Evolutionary conservation across 2,797 vertebrate species (phyloP), one percentile per base, ranked within the genome.

Genomic region (Xerus rutilus): DNA sequence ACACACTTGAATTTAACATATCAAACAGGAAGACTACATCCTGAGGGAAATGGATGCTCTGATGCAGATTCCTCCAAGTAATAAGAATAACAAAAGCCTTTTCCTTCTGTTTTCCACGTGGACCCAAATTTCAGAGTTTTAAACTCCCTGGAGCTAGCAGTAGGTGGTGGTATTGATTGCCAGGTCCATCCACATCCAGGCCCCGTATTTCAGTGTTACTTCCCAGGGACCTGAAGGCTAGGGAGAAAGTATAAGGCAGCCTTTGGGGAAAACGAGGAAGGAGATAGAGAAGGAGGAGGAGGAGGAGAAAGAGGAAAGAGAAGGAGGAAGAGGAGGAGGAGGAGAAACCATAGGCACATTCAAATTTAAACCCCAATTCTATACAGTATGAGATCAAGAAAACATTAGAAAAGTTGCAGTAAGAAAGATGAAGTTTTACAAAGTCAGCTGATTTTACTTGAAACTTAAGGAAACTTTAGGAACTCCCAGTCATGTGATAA

Each of bases 361-460:
- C 88, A n/a, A 0, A 10, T 54, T 92, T 54, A 77, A 79, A 86
- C 20, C 17, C 47, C 69, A 28, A 28, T 85, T 70, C 43, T 91
- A 2, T 32, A 23, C 21, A 23, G 12, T 64, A 43, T 28, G 77
- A 49, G 8, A 18, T 47, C 1, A 3, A 65, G 69, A 30, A 96
- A 12, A 45, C 39, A 39, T 79, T 81, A 69, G 73, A 72, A 83
- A 90, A 76, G 52, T 7, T 59, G 87, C 49, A 39, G 13, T 21
- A 83, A 0, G 7, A 47, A 91, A 91, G 88, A 32, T 3, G 15
- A 57, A 21, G 52, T 30, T 49, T 83, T 57, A 65, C 86, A 67
- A 89, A 92, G 70, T 54, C 93, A 95, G 77, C 76, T 62, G 5
- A 23, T 82, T 77, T 78, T 35, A 57, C 69, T 91, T 87, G 84